These are phyloP conservation scores for Cotesia glomerata DNA, from an alignment of 1,140 invertebrate genomes.

Conservation along the genomic window DNA sequence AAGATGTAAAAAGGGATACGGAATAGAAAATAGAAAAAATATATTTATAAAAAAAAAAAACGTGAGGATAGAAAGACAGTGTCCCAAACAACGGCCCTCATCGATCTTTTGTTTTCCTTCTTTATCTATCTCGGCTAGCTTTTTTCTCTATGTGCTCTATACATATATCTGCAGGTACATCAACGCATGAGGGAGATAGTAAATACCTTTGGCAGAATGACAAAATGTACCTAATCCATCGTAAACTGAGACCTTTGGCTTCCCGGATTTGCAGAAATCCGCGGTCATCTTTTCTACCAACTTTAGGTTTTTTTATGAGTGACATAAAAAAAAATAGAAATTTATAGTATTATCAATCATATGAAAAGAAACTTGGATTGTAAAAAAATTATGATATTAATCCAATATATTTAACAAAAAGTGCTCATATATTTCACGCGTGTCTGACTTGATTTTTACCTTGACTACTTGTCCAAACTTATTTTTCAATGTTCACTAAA, in stretches of 20 bases:
- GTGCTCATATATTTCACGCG: neutral
- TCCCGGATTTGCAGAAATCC: conserved; percentile 33
- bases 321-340: neutral
- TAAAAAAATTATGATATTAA: no score
- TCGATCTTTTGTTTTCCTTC: conserved; percentile 26
- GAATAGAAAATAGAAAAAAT: conserved; percentile 26
- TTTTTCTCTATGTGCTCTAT: neutral
- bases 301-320: neutral
- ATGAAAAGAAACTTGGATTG: neutral
- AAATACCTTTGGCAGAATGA: conserved; percentile 41
- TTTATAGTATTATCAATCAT: neutral
- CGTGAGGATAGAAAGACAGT: conserved; percentile 19
- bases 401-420: no score
- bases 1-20: conserved; percentile 28
- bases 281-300: conserved; percentile 20
- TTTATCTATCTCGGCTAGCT: conserved; percentile 2
- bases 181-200: conserved; percentile 23
- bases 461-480: neutral
- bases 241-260: conserved; percentile 35
- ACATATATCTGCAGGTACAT: conserved; percentile 23
- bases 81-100: conserved; percentile 24
- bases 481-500: neutral
- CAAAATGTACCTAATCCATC: conserved; percentile 38
- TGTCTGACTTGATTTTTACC: conserved; percentile 3
- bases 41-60: conserved; percentile 6